Conservation (phyloP, 1,140 invertebrate species). For the Ceratosolen fusciceps region DNA sequence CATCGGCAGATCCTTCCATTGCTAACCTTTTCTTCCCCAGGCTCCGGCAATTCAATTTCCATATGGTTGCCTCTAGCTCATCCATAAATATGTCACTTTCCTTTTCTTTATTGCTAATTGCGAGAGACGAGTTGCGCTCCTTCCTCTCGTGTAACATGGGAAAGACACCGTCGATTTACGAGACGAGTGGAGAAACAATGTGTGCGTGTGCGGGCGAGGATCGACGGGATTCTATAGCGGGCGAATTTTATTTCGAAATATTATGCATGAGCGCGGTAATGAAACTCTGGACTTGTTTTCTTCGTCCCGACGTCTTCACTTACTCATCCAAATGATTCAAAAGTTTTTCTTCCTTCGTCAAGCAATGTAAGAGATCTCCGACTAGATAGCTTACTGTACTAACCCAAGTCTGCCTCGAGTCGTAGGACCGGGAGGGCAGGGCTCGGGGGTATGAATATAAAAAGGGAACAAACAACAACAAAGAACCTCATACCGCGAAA, state of each 20-base stretch:
- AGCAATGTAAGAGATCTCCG: too few species aligned
- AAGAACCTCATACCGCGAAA: too few species aligned
- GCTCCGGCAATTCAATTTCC: constrained; percentile 44
- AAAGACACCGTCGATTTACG: constrained; percentile 23
- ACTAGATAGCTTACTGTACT: too few species aligned
- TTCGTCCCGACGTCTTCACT: not conserved
- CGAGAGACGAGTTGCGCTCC: not conserved
- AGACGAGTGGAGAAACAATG: constrained; percentile 3
- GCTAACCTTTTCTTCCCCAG: not conserved
- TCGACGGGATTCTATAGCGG: not conserved
- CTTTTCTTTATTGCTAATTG: constrained; percentile 47
- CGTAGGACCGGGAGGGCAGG: too few species aligned
- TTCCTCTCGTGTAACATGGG: not conserved
- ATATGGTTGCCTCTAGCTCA: constrained; percentile 18
- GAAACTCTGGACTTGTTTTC: not conserved
- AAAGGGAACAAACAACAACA: too few species aligned
- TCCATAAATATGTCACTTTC: constrained; percentile 45
- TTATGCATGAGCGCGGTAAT: constrained; percentile 19
- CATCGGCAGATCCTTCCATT: not conserved
- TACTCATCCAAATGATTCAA: too few species aligned
- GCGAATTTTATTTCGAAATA: constrained; percentile 20
- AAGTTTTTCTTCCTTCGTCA: not conserved
- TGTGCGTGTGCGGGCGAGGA: not conserved
- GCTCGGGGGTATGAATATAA: too few species aligned
- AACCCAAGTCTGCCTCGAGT: too few species aligned